phyloP scores from a whole-genome alignment of 2,797 vertebrate genomes.

The Pteropus rufus region DNA sequence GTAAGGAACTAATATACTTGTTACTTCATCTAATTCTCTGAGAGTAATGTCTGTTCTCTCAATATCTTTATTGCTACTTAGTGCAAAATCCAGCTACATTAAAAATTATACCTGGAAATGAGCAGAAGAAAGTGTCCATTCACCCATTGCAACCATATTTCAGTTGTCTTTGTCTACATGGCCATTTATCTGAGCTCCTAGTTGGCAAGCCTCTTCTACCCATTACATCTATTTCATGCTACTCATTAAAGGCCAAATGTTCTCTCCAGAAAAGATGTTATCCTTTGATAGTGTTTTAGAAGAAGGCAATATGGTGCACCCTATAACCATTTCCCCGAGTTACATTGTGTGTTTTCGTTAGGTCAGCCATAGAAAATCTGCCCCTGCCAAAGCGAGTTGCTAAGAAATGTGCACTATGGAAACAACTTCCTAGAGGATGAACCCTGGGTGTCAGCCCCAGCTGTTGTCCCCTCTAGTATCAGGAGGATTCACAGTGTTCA shows the following conservation, averaged over 20 bases:
- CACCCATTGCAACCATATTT: too few relatives aligned
- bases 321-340: background rate
- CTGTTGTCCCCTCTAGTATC: accelerated
- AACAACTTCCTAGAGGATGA: background rate
- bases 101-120: background rate
- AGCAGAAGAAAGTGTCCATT: background rate
- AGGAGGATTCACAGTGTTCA: background rate
- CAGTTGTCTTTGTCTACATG: background rate
- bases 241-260: background rate
- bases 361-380: background rate
- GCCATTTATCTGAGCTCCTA: background rate
- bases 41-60: background rate
- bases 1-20: background rate
- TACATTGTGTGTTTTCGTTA: background rate
- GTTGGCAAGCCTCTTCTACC: background rate
- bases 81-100: background rate
- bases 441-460: background rate
- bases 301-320: background rate
- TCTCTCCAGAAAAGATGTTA: background rate
- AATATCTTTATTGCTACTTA: background rate
- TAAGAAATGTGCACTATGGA: background rate
- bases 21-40: background rate
- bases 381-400: background rate
- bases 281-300: background rate
- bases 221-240: background rate